These are phyloP conservation scores for Galagoides demidoff DNA, from an alignment of 2,797 vertebrate species.

Conservation along the genomic window DNA sequence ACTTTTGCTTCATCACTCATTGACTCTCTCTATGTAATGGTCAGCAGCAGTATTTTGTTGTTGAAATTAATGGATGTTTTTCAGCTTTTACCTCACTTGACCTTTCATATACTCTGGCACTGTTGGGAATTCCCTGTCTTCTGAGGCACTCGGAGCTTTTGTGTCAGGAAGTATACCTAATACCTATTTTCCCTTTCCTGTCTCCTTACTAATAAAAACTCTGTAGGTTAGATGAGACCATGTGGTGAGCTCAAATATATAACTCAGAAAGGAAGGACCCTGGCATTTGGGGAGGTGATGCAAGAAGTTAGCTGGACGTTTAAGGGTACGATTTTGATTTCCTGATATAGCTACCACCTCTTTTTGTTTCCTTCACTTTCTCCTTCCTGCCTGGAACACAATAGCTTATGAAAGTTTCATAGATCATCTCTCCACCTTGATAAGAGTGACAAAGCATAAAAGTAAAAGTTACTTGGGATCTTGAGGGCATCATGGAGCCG, in stretches of 20 bases:
- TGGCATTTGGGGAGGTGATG: not conserved
- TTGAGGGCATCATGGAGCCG: not conserved
- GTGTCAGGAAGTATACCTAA: not conserved
- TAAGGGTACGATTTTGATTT: slow-evolving; percentile 20
- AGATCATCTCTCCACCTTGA: not conserved
- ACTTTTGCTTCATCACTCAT: not conserved
- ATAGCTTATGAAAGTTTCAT: slow-evolving; percentile 3
- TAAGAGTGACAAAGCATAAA: not conserved
- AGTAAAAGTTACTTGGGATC: not conserved
- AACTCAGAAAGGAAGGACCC: not conserved
- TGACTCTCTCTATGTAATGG: not conserved
- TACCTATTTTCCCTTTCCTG: not conserved
- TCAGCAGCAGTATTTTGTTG: not conserved
- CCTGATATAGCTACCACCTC: not conserved
- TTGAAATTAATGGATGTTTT: slow-evolving; percentile 23
- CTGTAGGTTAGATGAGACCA: not conserved
- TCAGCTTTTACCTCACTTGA: not conserved
- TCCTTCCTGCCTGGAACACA: not conserved
- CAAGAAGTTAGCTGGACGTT: not conserved
- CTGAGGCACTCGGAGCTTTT: not conserved
- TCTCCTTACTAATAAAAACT: not conserved
- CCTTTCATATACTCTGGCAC: slow-evolving; percentile 22
- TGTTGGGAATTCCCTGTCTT: not conserved
- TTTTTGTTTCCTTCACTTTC: not conserved
- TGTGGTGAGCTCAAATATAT: not conserved